These are phyloP conservation scores for Dicerorhinus sumatrensis DNA, from an alignment of 2,113 vertebrate genomes.

Conservation along the genomic window DNA sequence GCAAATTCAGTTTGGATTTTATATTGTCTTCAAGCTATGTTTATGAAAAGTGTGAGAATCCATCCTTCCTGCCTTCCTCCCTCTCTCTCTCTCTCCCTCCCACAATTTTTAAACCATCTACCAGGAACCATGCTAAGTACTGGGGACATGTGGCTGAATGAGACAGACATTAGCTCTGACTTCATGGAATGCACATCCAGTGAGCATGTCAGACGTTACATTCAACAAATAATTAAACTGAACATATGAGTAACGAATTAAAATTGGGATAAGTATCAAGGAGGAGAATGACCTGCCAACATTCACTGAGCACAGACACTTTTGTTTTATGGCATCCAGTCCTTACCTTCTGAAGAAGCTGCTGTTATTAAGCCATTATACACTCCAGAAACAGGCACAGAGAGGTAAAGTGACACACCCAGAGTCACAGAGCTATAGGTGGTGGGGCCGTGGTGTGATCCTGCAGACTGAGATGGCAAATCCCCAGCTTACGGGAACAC, in stretches of 20 bases:
- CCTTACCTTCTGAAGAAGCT: not conserved
- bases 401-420: not conserved
- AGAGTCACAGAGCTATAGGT: not conserved
- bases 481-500: not conserved
- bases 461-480: too few relatives aligned
- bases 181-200: not conserved
- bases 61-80: not conserved
- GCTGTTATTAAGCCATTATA: not conserved
- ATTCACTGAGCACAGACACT: not conserved
- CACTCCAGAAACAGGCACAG: not conserved
- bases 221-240: conserved; percentile 1
- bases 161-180: not conserved
- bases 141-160: not conserved
- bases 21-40: not conserved
- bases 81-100: too few relatives aligned
- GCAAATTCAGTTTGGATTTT: conserved; percentile 11
- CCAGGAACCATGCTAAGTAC: not conserved
- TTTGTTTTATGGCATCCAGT: not conserved
- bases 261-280: not conserved
- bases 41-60: not conserved
- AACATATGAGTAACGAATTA: not conserved
- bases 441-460: too few relatives aligned
- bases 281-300: not conserved
- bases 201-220: not conserved
- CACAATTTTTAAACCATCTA: not conserved